Conservation (phyloP, 2,797 vertebrate species). For the Enteromius fasciolatus region DNA sequence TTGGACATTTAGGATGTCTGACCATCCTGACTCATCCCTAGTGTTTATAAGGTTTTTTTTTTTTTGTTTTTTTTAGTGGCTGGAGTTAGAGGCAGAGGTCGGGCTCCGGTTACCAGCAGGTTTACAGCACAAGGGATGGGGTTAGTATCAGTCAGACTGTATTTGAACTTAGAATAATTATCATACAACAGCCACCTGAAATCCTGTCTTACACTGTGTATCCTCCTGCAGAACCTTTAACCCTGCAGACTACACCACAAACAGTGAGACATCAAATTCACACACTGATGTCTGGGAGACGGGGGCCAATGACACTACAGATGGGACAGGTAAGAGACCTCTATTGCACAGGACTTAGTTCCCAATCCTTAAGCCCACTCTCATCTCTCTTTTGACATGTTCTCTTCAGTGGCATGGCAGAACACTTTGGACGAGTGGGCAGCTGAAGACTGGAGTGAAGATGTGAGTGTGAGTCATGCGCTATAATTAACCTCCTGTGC, state of each 20-base stretch:
- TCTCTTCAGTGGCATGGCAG: constrained; percentile 83
- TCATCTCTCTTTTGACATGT: neutral
- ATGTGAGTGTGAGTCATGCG: constrained; percentile 80
- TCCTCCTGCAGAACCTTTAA: constrained; percentile 87
- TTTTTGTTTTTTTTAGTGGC: constrained; percentile 73
- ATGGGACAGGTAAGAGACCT: constrained; percentile 84
- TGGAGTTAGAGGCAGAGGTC: constrained; percentile 88
- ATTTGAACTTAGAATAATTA: neutral
- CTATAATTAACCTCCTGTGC: constrained; percentile 62
- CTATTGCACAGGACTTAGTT: neutral
- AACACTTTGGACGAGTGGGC: constrained; percentile 92
- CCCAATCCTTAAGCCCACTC: neutral
- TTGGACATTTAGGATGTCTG: neutral
- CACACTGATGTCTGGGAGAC: constrained; percentile 87
- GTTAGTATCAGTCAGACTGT: constrained; percentile 71
- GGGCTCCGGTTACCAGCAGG: constrained; percentile 82
- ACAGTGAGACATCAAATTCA: constrained; percentile 79
- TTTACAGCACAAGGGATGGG: constrained; percentile 96
- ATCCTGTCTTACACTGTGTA: neutral
- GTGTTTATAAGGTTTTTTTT: neutral
- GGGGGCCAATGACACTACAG: constrained; percentile 81
- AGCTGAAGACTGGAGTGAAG: constrained; percentile 94
- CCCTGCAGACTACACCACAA: constrained; percentile 91
- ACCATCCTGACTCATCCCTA: neutral
- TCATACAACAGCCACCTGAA: neutral